These are phyloP conservation scores for Electrophaes corylata DNA, from an alignment of 2,888 invertebrate genomes.

Conservation along the genomic window DNA sequence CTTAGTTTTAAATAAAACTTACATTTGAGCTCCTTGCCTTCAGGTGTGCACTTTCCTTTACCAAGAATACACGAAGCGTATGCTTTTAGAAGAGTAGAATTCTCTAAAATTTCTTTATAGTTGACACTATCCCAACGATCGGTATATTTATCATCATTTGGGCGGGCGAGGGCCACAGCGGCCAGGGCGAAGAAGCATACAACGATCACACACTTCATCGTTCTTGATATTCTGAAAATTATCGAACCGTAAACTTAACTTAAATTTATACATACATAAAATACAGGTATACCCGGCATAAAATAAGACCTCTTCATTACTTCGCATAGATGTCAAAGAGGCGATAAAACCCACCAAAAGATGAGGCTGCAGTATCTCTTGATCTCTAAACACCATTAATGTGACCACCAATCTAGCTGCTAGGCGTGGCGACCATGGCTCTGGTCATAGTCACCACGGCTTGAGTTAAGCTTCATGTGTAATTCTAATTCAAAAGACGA, in stretches of 20 bases:
- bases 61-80: slow-evolving; percentile 88
- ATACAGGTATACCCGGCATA: too few species aligned
- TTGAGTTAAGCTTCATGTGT: too few species aligned
- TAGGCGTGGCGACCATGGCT: too few species aligned
- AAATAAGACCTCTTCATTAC: too few species aligned
- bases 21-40: slow-evolving; percentile 89
- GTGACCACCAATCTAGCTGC: too few species aligned
- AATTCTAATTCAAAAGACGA: too few species aligned
- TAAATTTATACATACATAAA: too few species aligned
- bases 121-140: slow-evolving; percentile 88
- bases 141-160: slow-evolving; percentile 70
- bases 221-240: slow-evolving; percentile 12
- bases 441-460: too few species aligned
- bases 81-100: slow-evolving; percentile 85
- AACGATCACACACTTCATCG: slow-evolving; percentile 28
- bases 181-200: slow-evolving; percentile 55
- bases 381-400: too few species aligned
- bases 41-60: slow-evolving; percentile 86
- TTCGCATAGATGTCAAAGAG: too few species aligned
- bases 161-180: slow-evolving; percentile 51
- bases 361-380: too few species aligned
- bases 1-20: slow-evolving; percentile 56
- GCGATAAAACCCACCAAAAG: too few species aligned
- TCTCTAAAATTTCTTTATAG: slow-evolving; percentile 86
- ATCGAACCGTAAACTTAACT: not conserved